Conservation (phyloP, 2,797 vertebrate genomes). For the Eupleurogrammus muticus region DNA sequence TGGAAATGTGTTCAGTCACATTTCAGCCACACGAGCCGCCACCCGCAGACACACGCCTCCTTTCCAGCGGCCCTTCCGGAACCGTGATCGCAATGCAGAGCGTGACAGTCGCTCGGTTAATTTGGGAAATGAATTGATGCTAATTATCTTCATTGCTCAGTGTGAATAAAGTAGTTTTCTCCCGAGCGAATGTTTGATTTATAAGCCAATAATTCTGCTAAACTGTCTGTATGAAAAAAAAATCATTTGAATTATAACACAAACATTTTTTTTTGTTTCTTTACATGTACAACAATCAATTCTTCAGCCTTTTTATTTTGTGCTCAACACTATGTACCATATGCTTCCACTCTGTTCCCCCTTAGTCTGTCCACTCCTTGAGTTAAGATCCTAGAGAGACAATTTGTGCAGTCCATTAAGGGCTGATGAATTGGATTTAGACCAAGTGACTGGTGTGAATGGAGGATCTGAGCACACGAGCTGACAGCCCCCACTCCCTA, state of each 20-base stretch:
- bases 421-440: slow-evolving; percentile 83
- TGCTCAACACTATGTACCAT: slow-evolving; percentile 39
- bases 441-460: slow-evolving; percentile 65
- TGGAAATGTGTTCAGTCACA: slow-evolving; percentile 34
- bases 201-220: background rate
- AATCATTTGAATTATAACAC: background rate
- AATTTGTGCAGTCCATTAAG: slow-evolving; percentile 82
- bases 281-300: slow-evolving; percentile 13
- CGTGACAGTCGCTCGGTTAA: background rate
- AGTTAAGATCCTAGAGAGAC: slow-evolving; percentile 74
- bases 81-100: background rate
- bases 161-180: slow-evolving; percentile 19
- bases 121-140: background rate
- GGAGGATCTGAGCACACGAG: slow-evolving; percentile 60
- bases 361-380: slow-evolving; percentile 54
- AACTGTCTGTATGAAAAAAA: background rate
- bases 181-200: slow-evolving; percentile 8
- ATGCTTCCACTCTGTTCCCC: slow-evolving; percentile 49
- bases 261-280: slow-evolving; percentile 19
- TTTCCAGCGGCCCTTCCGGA: background rate
- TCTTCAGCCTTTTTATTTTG: slow-evolving; percentile 32
- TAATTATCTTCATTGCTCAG: background rate
- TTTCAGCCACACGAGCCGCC: slow-evolving; percentile 7
- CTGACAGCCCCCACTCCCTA: slow-evolving; percentile 49
- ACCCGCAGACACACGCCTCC: background rate